phyloP scores from a whole-genome alignment of 2,797 vertebrate genomes.

The Anguilla marmorata region DNA sequence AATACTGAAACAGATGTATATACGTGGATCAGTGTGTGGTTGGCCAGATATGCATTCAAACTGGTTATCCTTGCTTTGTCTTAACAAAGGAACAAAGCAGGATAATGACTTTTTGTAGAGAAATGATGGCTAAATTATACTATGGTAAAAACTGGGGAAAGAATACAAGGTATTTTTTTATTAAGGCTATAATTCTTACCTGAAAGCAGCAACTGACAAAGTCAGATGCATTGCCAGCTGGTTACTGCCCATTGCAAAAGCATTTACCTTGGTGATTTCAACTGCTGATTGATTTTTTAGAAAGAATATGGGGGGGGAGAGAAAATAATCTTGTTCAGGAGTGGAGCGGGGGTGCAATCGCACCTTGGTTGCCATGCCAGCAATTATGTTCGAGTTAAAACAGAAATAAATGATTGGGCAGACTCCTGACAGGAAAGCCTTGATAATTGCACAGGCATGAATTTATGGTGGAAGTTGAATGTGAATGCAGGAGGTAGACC shows the following conservation, averaged over 20 bases:
- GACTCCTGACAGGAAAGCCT: conserved; percentile 17
- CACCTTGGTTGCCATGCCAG: conserved; percentile 7
- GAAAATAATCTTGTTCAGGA: not conserved
- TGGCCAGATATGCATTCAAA: not conserved
- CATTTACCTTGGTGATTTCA: conserved; percentile 8
- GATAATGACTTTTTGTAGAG: not conserved
- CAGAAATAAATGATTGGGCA: not conserved
- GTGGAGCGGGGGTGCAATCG: not conserved
- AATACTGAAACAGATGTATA: not conserved
- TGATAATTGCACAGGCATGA: conserved; percentile 13
- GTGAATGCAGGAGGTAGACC: not conserved
- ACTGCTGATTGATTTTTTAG: conserved; percentile 18
- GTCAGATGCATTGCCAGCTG: not conserved
- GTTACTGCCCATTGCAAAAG: not conserved
- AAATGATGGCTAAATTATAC: not conserved
- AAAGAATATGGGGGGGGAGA: not conserved
- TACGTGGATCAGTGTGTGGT: not conserved
- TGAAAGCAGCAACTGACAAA: not conserved
- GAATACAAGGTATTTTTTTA: not conserved
- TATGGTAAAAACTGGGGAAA: not conserved
- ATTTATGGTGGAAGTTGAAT: conserved; percentile 12
- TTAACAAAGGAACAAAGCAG: not conserved
- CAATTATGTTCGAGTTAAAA: conserved; percentile 22
- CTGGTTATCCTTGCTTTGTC: not conserved
- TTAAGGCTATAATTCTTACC: not conserved